Conservation (phyloP, 2,797 vertebrate species). For the Aulostomus chinensis region DNA sequence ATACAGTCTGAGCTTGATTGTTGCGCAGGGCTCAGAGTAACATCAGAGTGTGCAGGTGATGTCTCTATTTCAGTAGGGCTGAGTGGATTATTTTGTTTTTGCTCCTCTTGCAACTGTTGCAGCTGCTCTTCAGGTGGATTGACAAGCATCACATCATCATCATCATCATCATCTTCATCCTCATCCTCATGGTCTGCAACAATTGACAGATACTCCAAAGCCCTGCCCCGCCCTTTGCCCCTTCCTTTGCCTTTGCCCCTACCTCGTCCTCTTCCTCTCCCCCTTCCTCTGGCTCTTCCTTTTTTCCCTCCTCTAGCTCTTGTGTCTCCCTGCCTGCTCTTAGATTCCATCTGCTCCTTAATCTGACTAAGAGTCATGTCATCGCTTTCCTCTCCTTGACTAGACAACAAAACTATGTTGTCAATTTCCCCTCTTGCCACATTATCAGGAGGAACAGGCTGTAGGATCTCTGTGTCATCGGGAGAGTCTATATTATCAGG, state of each 20-base stretch:
- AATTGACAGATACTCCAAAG: constrained; percentile 27
- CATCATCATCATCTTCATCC: constrained; percentile 47
- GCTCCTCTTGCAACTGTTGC: constrained; percentile 54
- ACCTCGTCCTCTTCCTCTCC: constrained; percentile 61
- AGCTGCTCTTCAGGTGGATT: constrained; percentile 48
- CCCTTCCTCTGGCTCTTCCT: constrained; percentile 60
- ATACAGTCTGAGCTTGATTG: constrained; percentile 46
- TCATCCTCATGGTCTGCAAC: constrained; percentile 36
- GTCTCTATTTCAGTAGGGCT: constrained; percentile 3
- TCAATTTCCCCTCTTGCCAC: constrained; percentile 16
- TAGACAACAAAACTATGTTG: constrained; percentile 61
- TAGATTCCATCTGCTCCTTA: constrained; percentile 70
- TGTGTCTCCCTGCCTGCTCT: constrained; percentile 13
- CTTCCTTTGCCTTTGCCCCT: constrained; percentile 59
- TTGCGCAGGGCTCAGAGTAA: constrained; percentile 29
- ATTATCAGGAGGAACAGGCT: constrained; percentile 6
- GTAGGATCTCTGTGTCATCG: constrained; percentile 37
- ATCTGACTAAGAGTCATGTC: constrained; percentile 80
- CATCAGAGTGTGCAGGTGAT: constrained; percentile 21
- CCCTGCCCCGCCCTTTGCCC: constrained; percentile 58
- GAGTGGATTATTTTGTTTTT: constrained; percentile 47
- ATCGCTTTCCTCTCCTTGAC: constrained; percentile 86
- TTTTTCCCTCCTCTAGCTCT: constrained; percentile 52
- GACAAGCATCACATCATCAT: constrained; percentile 51
- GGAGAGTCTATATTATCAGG: constrained; percentile 23